Base-by-base conservation (phyloP, 2,888 invertebrate genomes). In the Lepidocyrtinus sp. region DNA sequence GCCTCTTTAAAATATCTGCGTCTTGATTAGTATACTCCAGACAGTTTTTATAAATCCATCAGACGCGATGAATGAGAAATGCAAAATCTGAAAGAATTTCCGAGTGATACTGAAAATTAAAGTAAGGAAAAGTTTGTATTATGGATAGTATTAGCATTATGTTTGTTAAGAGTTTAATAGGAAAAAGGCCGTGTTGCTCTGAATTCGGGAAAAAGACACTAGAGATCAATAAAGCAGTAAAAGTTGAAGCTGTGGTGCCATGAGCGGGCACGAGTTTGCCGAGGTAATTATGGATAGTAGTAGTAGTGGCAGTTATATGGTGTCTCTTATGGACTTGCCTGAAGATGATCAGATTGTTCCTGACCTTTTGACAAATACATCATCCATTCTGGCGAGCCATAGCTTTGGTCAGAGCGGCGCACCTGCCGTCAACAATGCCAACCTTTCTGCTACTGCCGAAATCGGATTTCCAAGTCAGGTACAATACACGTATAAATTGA, bases 351-450 rank as follows among this genome's bases (percentile, higher is more conserved):
- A 86, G 80, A 85, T 86, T 77, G 86, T 86, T 75, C 86, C 86
- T 79, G 86, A 86, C 83, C 84, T 86, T 67, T 83, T 86, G 74
- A 85, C 82, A 64, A 77, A 74, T 79, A 79, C 85, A 68, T 80
- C 82, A 70, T 79, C 79, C 82, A 85, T 86, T 85, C 84, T 85
- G 86, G 85, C 84, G 84, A 83, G 83, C 84, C 85, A 86, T 84
- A 82, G 79, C 26, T 77, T 69, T 62, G 76, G 71, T 73, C 84
- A 83, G 71, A 81, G 82, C 75, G 84, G 85, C 80, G 76, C 72
- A 65, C 64, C 82, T 70, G 82, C 79, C 80, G 67, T 62, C 70
- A 74, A 55, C 61, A 71, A 73, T 83, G 62, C 71, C 59, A 59
- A 46, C 63, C 67, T 67, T 46, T 55, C 26, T 55, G 36, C 19